phyloP scores from a whole-genome alignment of 2,113 vertebrate genomes.

The Mustela nigripes region DNA sequence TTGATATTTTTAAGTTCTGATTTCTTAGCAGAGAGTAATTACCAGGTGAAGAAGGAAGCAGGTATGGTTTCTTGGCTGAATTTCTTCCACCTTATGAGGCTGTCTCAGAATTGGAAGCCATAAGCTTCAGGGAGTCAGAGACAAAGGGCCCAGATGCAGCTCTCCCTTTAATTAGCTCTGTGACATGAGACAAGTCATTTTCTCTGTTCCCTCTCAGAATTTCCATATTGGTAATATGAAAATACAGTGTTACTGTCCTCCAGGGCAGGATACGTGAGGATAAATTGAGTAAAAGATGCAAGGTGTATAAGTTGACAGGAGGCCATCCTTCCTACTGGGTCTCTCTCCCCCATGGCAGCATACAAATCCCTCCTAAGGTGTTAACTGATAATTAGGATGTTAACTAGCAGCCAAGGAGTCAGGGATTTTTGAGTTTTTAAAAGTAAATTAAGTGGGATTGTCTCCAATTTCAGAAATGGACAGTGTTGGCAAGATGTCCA shows the following conservation, averaged over 20 bases:
- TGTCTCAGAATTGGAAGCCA: not conserved
- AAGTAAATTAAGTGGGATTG: not conserved
- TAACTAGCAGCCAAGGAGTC: slow-evolving; percentile 25
- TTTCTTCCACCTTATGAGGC: not conserved
- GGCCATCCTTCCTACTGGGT: not conserved
- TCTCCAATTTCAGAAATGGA: not conserved
- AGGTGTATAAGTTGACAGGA: not conserved
- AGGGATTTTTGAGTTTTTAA: not conserved
- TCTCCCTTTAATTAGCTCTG: slow-evolving; percentile 52
- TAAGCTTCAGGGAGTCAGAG: not conserved
- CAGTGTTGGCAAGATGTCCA: not conserved
- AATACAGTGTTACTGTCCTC: slow-evolving; percentile 43
- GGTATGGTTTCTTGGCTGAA: not conserved
- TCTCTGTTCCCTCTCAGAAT: slow-evolving; percentile 45
- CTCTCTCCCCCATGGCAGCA: not conserved
- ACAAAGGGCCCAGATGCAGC: not conserved
- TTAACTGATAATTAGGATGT: slow-evolving; percentile 43
- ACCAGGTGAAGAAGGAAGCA: not conserved
- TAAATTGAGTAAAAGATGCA: slow-evolving; percentile 13
- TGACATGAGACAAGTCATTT: slow-evolving; percentile 46
- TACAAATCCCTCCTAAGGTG: not conserved
- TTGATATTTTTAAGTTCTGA: not conserved
- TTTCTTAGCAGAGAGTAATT: slow-evolving; percentile 31
- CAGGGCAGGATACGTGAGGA: not conserved
- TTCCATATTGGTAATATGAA: slow-evolving; percentile 43